Conservation (phyloP, 2,797 vertebrate genomes). For the Poecilia gillii region DNA sequence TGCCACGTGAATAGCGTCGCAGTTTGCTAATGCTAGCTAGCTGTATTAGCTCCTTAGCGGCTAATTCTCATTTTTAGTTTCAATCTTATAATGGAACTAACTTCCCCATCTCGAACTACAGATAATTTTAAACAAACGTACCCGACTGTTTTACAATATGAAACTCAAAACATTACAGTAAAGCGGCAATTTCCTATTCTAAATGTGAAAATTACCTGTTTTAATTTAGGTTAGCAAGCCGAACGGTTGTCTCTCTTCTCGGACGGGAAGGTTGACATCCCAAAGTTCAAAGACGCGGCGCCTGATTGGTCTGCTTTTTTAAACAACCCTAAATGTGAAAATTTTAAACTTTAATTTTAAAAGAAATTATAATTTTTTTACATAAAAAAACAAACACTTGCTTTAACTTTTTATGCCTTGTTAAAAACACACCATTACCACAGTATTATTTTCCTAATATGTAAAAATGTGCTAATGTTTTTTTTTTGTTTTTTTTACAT, state of each 20-base stretch:
- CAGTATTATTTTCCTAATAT: not conserved
- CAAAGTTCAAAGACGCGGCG: conserved; percentile 16
- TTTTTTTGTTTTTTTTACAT: not conserved
- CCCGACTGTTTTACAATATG: too few relatives aligned
- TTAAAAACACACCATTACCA: not conserved
- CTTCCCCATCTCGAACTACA: not conserved
- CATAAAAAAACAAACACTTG: not conserved
- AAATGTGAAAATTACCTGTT: conserved; percentile 5
- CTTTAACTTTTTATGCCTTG: not conserved
- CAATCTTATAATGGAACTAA: not conserved
- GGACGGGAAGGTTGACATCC: conserved; percentile 7
- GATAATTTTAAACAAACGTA: not conserved
- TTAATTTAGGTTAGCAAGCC: not conserved
- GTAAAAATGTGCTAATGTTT: not conserved
- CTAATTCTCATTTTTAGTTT: not conserved
- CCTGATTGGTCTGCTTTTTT: not conserved
- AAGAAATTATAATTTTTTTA: not conserved
- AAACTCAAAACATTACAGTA: not conserved
- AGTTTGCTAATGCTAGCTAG: not conserved
- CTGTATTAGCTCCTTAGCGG: not conserved
- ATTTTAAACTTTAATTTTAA: not conserved
- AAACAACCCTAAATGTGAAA: not conserved
- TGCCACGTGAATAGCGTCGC: not conserved
- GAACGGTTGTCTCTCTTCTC: not conserved
- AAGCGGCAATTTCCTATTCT: not conserved